A percentile compares a stretch with the other conserved stretches of the same genome.
Evolutionary conservation across 2,888 invertebrate species (phyloP).

Genomic region (Protophormia terraenovae): DNA sequence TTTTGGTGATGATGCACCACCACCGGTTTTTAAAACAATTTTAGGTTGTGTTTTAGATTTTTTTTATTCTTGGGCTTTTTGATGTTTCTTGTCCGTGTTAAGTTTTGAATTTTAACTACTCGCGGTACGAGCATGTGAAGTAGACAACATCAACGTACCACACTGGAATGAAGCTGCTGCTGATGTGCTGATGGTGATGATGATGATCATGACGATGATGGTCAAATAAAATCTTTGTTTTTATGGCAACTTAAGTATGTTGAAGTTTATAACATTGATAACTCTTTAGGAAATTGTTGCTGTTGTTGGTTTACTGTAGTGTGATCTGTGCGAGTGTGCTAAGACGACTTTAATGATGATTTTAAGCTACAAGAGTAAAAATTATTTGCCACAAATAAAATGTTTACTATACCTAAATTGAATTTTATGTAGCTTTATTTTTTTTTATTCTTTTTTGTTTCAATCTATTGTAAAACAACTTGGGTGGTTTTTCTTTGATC

Average conservation of each 20-base stretch:
- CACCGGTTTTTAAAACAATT: constrained; percentile 31
- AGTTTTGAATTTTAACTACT: constrained; percentile 31
- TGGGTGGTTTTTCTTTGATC: constrained; percentile 49
- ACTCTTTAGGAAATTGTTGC: constrained; percentile 51
- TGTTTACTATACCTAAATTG: constrained; percentile 13
- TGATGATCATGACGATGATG: constrained; percentile 49
- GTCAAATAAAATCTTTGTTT: constrained; percentile 77
- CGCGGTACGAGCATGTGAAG: constrained; percentile 25
- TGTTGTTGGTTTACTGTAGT: background rate
- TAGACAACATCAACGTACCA: background rate
- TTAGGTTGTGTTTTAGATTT: constrained; percentile 6
- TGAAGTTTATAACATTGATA: constrained; percentile 66
- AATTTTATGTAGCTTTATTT: constrained; percentile 3
- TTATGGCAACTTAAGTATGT: constrained; percentile 74
- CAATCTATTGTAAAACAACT: background rate
- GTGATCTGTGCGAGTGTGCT: too few species aligned
- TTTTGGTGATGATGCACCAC: constrained; percentile 43
- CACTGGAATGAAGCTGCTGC: too few species aligned
- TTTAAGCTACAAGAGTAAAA: constrained; percentile 45
- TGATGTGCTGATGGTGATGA: constrained; percentile 61
- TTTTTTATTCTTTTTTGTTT: background rate
- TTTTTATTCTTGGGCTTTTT: background rate
- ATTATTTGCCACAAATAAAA: constrained; percentile 48
- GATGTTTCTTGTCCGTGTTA: constrained; percentile 11
- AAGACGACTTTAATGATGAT: constrained; percentile 59